Percentiles rank a stretch among this genome's conserved stretches.
Evolutionary conservation across 2,113 vertebrate genomes (phyloP).

Genomic region (Castor canadensis): DNA sequence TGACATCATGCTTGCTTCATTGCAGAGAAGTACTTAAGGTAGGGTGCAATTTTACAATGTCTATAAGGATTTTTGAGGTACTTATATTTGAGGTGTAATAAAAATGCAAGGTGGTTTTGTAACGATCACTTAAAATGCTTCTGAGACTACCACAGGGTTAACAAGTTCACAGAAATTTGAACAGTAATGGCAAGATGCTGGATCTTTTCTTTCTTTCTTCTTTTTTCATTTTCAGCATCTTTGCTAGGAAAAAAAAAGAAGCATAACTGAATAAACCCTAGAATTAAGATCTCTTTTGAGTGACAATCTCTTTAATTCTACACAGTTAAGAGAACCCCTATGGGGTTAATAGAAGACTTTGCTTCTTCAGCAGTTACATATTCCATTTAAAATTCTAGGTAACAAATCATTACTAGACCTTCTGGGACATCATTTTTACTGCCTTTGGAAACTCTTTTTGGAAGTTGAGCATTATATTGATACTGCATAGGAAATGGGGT

Average conservation of each 20-base stretch:
- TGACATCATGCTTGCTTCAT: neutral
- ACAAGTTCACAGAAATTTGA: slow-evolving; percentile 75
- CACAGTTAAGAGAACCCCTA: slow-evolving; percentile 78
- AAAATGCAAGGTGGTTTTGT: slow-evolving; percentile 56
- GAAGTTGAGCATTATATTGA: slow-evolving; percentile 57
- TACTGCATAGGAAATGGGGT: slow-evolving; percentile 28
- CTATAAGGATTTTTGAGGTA: slow-evolving; percentile 27
- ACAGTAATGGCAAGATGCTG: slow-evolving; percentile 69
- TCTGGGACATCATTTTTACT: slow-evolving; percentile 66
- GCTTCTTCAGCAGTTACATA: slow-evolving; percentile 75
- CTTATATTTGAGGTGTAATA: slow-evolving; percentile 33
- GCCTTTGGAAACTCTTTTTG: slow-evolving; percentile 59
- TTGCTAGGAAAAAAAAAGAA: slow-evolving; percentile 42
- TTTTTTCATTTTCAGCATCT: slow-evolving; percentile 58
- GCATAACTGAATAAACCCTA: slow-evolving; percentile 77
- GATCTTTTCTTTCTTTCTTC: slow-evolving; percentile 39
- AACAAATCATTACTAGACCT: slow-evolving; percentile 71
- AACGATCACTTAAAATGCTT: slow-evolving; percentile 54
- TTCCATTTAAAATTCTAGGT: slow-evolving; percentile 74
- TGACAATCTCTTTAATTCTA: slow-evolving; percentile 76
- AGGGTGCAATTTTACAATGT: neutral
- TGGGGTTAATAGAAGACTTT: slow-evolving; percentile 79
- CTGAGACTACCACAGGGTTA: slow-evolving; percentile 69
- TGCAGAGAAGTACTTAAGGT: slow-evolving; percentile 26
- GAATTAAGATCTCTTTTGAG: slow-evolving; percentile 77